These are phyloP conservation scores for Lasiommata megera DNA, from an alignment of 2,888 invertebrate genomes.

Conservation along the genomic window DNA sequence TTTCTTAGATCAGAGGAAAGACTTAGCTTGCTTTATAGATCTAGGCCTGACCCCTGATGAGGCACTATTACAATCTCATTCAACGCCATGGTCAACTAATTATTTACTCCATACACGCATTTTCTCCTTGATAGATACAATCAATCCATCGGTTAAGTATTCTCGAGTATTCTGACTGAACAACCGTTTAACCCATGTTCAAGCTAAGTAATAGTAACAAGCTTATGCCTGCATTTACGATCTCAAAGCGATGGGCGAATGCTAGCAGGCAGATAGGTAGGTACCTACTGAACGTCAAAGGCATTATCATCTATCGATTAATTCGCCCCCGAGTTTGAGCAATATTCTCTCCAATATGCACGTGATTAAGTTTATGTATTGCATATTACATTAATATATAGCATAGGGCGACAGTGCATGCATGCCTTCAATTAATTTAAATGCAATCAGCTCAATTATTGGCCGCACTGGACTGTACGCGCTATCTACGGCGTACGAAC, in stretches of 20 bases:
- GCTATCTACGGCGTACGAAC: slow-evolving; percentile 41
- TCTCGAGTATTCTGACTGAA: too few species aligned
- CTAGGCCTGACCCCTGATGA: too few species aligned
- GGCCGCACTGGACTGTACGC: slow-evolving; percentile 50
- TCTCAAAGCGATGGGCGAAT: slow-evolving; percentile 16
- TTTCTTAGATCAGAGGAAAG: too few species aligned
- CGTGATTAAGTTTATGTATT: slow-evolving; percentile 50
- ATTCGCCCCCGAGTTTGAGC: slow-evolving; percentile 65
- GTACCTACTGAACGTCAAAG: slow-evolving; percentile 54
- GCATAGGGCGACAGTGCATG: slow-evolving; percentile 56
- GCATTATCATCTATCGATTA: slow-evolving; percentile 57
- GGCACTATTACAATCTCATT: too few species aligned
- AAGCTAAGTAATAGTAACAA: background rate
- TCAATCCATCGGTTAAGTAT: too few species aligned
- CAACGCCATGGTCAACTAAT: too few species aligned
- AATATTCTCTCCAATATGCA: slow-evolving; percentile 60
- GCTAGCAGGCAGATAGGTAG: slow-evolving; percentile 20
- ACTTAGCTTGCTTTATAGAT: too few species aligned
- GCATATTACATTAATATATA: slow-evolving; percentile 38
- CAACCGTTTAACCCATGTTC: too few species aligned
- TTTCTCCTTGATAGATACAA: too few species aligned
- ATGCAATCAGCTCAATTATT: slow-evolving; percentile 74
- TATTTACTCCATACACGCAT: too few species aligned
- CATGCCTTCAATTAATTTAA: slow-evolving; percentile 73
- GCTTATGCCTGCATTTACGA: slow-evolving; percentile 1